Conservation (phyloP, 2,797 vertebrate genomes). For the Echiichthys vipera region DNA sequence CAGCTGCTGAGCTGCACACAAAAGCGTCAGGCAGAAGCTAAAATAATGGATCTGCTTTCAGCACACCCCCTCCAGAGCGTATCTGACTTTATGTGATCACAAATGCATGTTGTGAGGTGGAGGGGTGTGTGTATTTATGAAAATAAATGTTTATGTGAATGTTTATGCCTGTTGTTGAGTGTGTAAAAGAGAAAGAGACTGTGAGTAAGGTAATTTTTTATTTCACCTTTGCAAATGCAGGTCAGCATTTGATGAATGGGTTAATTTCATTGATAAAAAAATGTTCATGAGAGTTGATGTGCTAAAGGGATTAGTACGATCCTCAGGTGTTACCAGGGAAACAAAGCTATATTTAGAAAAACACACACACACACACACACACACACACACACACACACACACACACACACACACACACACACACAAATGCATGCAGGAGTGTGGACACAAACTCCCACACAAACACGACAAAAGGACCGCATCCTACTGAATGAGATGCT, state of each 20-base stretch:
- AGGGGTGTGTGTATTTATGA: conserved; percentile 31
- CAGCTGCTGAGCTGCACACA: conserved; percentile 83
- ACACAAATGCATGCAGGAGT: conserved; percentile 26
- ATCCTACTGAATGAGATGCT: conserved; percentile 23
- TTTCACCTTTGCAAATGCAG: background rate
- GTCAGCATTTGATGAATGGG: conserved; percentile 38
- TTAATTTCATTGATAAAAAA: conserved; percentile 53
- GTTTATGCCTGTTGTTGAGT: background rate
- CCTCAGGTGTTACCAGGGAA: conserved; percentile 76
- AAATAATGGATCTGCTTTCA: conserved; percentile 82
- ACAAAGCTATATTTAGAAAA: conserved; percentile 74
- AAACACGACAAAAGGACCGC: conserved; percentile 34
- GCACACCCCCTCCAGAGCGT: conserved; percentile 57
- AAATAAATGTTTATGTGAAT: background rate
- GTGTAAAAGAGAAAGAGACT: background rate
- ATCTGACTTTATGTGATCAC: conserved; percentile 75
- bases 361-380: conserved; percentile 35
- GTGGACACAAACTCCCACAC: conserved; percentile 49
- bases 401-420: conserved; percentile 10
- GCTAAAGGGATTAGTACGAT: conserved; percentile 57
- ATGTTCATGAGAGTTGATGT: conserved; percentile 18
- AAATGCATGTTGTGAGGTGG: conserved; percentile 71
- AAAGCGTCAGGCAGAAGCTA: conserved; percentile 81
- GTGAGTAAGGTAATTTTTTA: background rate
- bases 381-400: conserved; percentile 22